Percentiles rank a stretch among this genome's conserved stretches.
Evolutionary conservation across 2,888 invertebrate species (phyloP).

Genomic region (Drosophila algonquin): DNA sequence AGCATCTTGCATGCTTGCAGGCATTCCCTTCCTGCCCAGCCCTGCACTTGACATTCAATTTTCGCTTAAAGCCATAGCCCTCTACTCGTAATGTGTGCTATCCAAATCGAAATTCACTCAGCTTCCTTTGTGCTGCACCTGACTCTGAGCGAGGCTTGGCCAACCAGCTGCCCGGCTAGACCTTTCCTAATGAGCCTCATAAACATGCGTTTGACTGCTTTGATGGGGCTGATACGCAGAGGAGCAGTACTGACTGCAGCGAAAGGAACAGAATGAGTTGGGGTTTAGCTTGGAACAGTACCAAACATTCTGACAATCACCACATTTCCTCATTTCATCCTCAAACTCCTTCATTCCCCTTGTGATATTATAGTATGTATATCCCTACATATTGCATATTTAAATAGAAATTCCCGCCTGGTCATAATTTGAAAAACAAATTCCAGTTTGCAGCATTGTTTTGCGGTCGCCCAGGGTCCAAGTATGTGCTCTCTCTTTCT

Average conservation of each 20-base stretch:
- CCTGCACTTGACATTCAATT: conserved; percentile 52
- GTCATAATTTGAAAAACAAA: conserved; percentile 52
- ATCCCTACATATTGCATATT: conserved; percentile 28
- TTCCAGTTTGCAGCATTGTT: conserved; percentile 51
- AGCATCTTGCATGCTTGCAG: conserved; percentile 40
- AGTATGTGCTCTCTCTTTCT: conserved; percentile 38
- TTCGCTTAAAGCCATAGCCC: conserved; percentile 8
- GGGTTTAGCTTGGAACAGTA: background rate
- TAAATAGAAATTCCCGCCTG: conserved; percentile 44
- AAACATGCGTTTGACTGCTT: conserved; percentile 34
- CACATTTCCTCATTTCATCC: background rate
- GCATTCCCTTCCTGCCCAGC: conserved; percentile 12
- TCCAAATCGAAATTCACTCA: conserved; percentile 29
- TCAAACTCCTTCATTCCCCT: background rate
- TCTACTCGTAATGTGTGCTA: conserved; percentile 22
- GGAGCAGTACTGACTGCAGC: background rate
- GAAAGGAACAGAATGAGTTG: background rate
- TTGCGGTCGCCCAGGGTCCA: conserved; percentile 42
- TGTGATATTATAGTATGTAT: background rate
- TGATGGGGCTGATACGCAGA: conserved; percentile 14
- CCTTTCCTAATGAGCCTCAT: conserved; percentile 52
- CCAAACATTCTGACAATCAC: background rate
- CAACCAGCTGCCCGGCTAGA: background rate
- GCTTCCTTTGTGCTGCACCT: conserved; percentile 18
- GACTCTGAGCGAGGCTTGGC: background rate